Evolutionary conservation across 2,888 invertebrate genomes (phyloP).

Genomic region (Lottia scabra): DNA sequence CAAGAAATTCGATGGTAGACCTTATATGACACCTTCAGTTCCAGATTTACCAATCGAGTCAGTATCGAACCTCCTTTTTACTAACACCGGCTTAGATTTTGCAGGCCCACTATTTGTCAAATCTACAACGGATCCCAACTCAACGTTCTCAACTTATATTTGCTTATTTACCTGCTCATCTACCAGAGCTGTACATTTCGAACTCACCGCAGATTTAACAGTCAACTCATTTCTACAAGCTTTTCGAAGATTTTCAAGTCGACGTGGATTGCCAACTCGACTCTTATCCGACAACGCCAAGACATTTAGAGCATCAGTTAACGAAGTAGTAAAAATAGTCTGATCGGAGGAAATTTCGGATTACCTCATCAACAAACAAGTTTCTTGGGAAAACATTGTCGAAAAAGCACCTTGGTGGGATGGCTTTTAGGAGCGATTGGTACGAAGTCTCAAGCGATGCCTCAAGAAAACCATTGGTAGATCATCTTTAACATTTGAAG

Average conservation of each 20-base stretch:
- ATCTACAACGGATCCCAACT: not conserved
- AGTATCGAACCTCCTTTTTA: not conserved
- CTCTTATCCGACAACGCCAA: not conserved
- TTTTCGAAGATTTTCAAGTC: not conserved
- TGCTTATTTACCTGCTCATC: not conserved
- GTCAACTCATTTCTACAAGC: not conserved
- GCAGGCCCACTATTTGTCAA: conserved; percentile 17
- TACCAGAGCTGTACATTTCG: not conserved
- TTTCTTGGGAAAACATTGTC: not conserved
- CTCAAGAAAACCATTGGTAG: not conserved
- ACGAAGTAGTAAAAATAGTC: not conserved
- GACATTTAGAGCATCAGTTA: not conserved
- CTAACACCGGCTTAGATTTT: not conserved
- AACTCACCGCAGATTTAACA: not conserved
- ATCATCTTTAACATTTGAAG: not conserved
- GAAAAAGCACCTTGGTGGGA: not conserved
- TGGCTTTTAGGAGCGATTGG: not conserved
- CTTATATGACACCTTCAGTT: not conserved
- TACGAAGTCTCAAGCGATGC: not conserved
- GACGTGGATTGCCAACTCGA: not conserved
- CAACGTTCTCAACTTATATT: not conserved
- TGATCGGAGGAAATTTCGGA: not conserved
- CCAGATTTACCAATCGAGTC: not conserved
- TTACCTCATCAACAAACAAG: not conserved
- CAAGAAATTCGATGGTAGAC: not conserved